A percentile compares a stretch with the other conserved stretches of the same genome.
Evolutionary conservation across 1,140 invertebrate genomes (phyloP).

Genomic region (Heliconius himera): DNA sequence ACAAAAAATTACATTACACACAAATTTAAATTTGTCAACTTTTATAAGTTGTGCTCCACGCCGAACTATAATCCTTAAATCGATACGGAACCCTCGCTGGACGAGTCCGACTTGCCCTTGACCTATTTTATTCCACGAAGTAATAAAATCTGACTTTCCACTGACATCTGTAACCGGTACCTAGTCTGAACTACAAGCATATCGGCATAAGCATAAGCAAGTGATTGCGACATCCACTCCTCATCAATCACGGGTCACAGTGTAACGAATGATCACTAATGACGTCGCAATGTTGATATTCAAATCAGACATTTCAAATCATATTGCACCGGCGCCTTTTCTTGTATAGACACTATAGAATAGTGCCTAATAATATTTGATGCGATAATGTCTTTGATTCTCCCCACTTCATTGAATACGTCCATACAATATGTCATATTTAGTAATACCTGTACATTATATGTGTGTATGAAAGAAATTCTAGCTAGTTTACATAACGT

Average conservation of each 20-base stretch:
- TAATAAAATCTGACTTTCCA: not conserved
- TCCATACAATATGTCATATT: slow-evolving; percentile 5
- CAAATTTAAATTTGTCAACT: no score
- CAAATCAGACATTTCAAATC: slow-evolving; percentile 46
- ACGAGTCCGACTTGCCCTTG: no score
- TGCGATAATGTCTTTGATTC: slow-evolving; percentile 15
- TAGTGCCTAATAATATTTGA: slow-evolving; percentile 20
- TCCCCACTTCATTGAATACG: slow-evolving; percentile 12
- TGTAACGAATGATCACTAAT: slow-evolving; percentile 59
- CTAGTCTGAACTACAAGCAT: not conserved
- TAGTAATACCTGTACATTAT: not conserved
- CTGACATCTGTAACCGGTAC: not conserved
- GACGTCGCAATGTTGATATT: slow-evolving; percentile 52
- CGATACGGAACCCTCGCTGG: no score
- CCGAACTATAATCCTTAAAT: no score
- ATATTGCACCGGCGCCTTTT: slow-evolving; percentile 35
- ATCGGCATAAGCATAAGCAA: slow-evolving; percentile 23
- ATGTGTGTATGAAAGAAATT: not conserved
- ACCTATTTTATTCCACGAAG: no score
- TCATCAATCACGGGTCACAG: slow-evolving; percentile 55
- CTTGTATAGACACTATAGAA: not conserved
- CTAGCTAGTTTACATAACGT: not conserved
- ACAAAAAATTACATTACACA: no score
- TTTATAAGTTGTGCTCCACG: no score
- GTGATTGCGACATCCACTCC: slow-evolving; percentile 55